A percentile compares a stretch with the other conserved stretches of the same genome.
Evolutionary conservation across 2,888 invertebrate genomes (phyloP).

Genomic region (Lamellibrachia columna): DNA sequence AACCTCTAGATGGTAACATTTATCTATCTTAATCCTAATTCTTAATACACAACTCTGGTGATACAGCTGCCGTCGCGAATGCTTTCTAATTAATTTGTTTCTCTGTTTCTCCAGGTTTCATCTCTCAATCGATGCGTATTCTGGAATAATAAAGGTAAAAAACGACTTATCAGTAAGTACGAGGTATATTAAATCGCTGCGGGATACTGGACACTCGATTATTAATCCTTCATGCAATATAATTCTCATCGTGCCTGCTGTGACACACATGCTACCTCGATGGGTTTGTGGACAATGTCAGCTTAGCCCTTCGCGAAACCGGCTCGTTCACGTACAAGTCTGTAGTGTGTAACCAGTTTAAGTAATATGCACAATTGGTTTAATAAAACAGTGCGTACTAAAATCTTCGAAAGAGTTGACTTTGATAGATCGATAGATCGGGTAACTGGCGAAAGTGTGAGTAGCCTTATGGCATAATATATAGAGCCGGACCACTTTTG

Average conservation of each 20-base stretch:
- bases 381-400: too few relatives aligned
- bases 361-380: too few relatives aligned
- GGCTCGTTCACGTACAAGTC: too few relatives aligned
- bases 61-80: background rate
- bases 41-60: background rate
- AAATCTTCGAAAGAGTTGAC: too few relatives aligned
- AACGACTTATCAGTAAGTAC: conserved; percentile 9
- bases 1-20: too few relatives aligned
- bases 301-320: background rate
- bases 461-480: too few relatives aligned
- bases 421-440: too few relatives aligned
- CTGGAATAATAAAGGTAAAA: conserved; percentile 32
- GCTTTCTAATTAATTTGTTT: background rate
- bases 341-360: too few relatives aligned
- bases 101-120: conserved; percentile 19
- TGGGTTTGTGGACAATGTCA: background rate
- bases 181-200: background rate
- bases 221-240: background rate
- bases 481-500: too few relatives aligned
- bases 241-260: background rate
- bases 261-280: background rate
- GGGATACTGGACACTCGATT: background rate
- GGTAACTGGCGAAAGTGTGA: too few relatives aligned
- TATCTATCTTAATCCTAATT: background rate
- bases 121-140: conserved; percentile 29